Conservation (phyloP, 2,888 invertebrate genomes). For the Hypsopygia costalis region DNA sequence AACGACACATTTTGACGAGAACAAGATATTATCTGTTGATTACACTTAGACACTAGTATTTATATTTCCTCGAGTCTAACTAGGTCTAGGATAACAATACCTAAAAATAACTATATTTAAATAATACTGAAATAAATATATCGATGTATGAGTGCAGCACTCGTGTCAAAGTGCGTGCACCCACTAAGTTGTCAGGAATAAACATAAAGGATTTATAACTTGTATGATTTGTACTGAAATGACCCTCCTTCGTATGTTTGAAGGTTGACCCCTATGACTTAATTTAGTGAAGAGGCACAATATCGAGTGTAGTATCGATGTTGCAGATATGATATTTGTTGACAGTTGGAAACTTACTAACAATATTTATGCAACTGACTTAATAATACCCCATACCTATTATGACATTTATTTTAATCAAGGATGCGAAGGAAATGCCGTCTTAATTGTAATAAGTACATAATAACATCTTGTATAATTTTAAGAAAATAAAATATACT, state of each 20-base stretch:
- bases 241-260: constrained; percentile 54
- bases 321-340: too few species aligned
- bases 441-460: too few species aligned
- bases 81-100: constrained; percentile 42
- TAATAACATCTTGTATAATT: too few species aligned
- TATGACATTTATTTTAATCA: too few species aligned
- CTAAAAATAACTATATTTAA: constrained; percentile 17
- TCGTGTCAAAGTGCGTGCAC: constrained; percentile 46
- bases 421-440: too few species aligned
- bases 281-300: constrained; percentile 36
- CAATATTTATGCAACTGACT: too few species aligned
- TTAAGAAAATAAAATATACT: too few species aligned
- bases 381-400: too few species aligned
- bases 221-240: constrained; percentile 68
- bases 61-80: constrained; percentile 31
- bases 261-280: constrained; percentile 74
- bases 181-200: constrained; percentile 50
- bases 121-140: constrained; percentile 18
- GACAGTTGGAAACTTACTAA: too few species aligned
- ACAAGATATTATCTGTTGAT: constrained; percentile 26
- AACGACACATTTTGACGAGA: constrained; percentile 51
- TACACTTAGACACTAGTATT: constrained; percentile 26
- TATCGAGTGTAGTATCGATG: constrained; percentile 18
- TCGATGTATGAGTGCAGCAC: constrained; percentile 27
- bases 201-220: constrained; percentile 72